phyloP scores from a whole-genome alignment of 30 jellyfish, hydroid and myxozoan species.

The Hydra vulgaris region DNA sequence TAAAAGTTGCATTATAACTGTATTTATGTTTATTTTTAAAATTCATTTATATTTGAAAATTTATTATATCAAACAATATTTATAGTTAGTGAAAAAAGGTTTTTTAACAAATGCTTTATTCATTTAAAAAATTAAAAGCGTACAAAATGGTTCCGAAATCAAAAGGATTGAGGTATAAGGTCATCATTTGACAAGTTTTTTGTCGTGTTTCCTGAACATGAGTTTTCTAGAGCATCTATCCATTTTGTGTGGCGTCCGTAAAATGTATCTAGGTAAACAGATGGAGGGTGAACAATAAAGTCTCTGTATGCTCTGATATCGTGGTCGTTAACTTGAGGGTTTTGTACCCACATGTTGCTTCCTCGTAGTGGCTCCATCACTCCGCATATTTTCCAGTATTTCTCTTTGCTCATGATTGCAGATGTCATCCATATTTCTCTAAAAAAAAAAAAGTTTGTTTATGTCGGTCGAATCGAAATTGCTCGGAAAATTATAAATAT shows the following conservation, averaged over 20 bases:
- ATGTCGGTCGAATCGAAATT: not conserved
- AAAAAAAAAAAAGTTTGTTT: not conserved
- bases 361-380: slow-evolving; percentile 9
- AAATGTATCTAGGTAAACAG: not conserved
- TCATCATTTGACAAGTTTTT: not conserved
- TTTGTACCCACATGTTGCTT: slow-evolving; percentile 10
- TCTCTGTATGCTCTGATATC: slow-evolving; percentile 5
- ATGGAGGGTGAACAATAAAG: slow-evolving; percentile 12
- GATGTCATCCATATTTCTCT: slow-evolving; percentile 24
- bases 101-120: too few relatives aligned
- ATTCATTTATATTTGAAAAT: too few relatives aligned
- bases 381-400: slow-evolving; percentile 19
- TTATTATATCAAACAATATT: too few relatives aligned
- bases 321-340: slow-evolving; percentile 9
- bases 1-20: too few relatives aligned
- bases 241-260: not conserved
- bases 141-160: not conserved
- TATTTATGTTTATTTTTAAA: too few relatives aligned
- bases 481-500: not conserved
- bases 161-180: not conserved
- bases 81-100: too few relatives aligned
- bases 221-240: slow-evolving; percentile 6
- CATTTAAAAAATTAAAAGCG: not conserved
- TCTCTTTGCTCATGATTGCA: not conserved
- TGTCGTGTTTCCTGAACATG: not conserved